phyloP scores from a whole-genome alignment of 2,113 vertebrate genomes.

The Tricholaema leucomelas region DNA sequence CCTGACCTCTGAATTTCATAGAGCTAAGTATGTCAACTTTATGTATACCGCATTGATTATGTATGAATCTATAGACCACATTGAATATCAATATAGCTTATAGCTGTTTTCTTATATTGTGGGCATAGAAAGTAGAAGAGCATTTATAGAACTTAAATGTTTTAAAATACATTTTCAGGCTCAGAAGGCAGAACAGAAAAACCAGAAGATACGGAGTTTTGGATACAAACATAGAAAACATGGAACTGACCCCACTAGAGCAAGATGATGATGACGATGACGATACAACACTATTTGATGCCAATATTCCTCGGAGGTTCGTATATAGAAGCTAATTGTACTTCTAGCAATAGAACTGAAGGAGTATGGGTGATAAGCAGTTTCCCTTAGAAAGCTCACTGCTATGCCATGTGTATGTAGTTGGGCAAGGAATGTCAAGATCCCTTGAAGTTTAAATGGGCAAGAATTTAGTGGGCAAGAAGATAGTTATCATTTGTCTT shows the following conservation, averaged over 20 bases:
- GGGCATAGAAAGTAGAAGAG: background rate
- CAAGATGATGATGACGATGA: slow-evolving; percentile 82
- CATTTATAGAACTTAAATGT: background rate
- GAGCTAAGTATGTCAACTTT: background rate
- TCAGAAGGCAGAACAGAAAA: slow-evolving; percentile 79
- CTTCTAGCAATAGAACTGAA: background rate
- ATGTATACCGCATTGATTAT: background rate
- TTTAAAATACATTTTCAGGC: slow-evolving; percentile 66
- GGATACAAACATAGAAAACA: slow-evolving; percentile 82
- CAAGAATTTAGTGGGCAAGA: slow-evolving; percentile 53
- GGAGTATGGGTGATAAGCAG: background rate
- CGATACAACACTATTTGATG: slow-evolving; percentile 81
- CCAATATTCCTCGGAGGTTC: slow-evolving; percentile 78
- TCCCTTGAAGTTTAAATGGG: slow-evolving; percentile 41
- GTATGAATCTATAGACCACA: no score
- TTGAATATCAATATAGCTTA: background rate
- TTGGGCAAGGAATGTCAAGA: slow-evolving; percentile 42
- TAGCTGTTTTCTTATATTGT: background rate
- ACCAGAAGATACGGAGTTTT: slow-evolving; percentile 80
- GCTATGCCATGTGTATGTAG: slow-evolving; percentile 30
- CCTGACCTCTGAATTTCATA: background rate
- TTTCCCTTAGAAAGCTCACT: slow-evolving; percentile 23
- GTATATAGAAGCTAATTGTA: background rate
- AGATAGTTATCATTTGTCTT: slow-evolving; percentile 43
- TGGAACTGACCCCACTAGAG: slow-evolving; percentile 81